phyloP scores from a whole-genome alignment of 2,113 vertebrate genomes.

The Plecotus auritus region DNA sequence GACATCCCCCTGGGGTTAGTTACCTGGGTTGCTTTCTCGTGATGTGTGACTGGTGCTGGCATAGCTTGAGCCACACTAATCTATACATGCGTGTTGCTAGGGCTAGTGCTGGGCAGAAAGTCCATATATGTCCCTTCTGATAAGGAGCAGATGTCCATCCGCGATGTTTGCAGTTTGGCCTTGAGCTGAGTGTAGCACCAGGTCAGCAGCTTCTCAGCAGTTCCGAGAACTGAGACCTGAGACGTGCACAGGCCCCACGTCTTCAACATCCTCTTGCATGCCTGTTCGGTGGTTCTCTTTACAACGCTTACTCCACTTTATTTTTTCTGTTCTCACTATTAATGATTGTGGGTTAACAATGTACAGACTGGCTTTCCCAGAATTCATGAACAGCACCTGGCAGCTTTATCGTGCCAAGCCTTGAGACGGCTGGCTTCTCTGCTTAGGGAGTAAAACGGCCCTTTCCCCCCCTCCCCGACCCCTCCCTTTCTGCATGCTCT shows the following conservation, averaged over 20 bases:
- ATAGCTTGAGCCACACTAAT: background rate
- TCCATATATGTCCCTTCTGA: background rate
- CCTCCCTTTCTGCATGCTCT: too few species aligned
- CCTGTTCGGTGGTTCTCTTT: background rate
- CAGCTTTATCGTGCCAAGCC: too few species aligned
- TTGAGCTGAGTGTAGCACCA: background rate
- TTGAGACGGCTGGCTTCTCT: too few species aligned
- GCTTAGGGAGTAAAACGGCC: accelerated
- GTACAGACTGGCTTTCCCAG: background rate
- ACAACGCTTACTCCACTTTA: background rate
- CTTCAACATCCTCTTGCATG: background rate
- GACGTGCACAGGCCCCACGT: background rate
- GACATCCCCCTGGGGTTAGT: too few species aligned
- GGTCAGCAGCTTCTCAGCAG: background rate
- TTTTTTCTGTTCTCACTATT: background rate
- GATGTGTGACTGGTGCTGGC: background rate
- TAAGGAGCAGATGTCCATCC: background rate
- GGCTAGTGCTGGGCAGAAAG: background rate
- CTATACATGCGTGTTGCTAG: too few species aligned
- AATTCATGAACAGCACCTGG: too few species aligned
- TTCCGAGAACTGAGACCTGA: background rate
- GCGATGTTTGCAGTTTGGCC: background rate
- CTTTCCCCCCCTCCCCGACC: too few species aligned
- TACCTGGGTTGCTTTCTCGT: background rate
- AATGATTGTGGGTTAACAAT: background rate